phyloP scores from a whole-genome alignment of 2,113 vertebrate species.

The Pteropus alecto region DNA sequence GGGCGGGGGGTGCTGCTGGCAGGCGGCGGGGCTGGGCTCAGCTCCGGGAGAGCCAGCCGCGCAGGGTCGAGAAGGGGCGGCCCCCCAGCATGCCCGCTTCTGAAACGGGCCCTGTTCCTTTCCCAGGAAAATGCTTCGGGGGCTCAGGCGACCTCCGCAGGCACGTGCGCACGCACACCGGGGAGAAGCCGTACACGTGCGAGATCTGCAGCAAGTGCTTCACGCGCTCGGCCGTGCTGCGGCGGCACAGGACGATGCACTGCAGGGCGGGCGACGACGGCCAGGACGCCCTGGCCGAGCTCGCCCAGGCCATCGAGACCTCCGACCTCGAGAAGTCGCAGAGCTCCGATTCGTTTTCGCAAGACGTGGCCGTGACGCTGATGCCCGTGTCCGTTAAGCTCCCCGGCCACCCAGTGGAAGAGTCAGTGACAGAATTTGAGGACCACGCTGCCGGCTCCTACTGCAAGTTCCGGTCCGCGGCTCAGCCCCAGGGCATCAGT shows the following conservation, averaged over 20 bases:
- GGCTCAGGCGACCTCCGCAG: conserved; percentile 95
- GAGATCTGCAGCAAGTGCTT: conserved; percentile 93
- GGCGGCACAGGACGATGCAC: conserved; percentile 90
- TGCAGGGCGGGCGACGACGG: conserved; percentile 77
- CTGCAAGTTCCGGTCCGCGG: conserved; percentile 83
- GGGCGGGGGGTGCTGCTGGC: too few species aligned
- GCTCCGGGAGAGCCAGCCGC: too few species aligned
- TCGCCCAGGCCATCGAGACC: conserved; percentile 49
- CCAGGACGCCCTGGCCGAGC: background rate
- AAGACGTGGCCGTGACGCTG: conserved; percentile 67
- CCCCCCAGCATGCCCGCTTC: background rate
- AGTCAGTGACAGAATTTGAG: conserved; percentile 26
- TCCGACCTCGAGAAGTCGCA: conserved; percentile 79
- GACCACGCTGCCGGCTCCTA: conserved; percentile 66
- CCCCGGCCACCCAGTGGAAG: conserved; percentile 4
- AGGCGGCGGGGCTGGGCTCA: too few species aligned
- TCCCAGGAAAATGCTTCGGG: conserved; percentile 91
- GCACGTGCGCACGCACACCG: conserved; percentile 94
- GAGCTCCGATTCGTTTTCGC: conserved; percentile 81
- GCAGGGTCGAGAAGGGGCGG: background rate
- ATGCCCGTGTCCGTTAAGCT: conserved; percentile 79
- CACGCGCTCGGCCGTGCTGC: conserved; percentile 92
- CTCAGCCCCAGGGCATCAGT: conserved; percentile 78
- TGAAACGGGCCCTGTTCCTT: background rate
- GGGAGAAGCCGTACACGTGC: conserved; percentile 94